Conservation (phyloP, 92 coral and sea anemone species). For the Meandrina meandrites region DNA sequence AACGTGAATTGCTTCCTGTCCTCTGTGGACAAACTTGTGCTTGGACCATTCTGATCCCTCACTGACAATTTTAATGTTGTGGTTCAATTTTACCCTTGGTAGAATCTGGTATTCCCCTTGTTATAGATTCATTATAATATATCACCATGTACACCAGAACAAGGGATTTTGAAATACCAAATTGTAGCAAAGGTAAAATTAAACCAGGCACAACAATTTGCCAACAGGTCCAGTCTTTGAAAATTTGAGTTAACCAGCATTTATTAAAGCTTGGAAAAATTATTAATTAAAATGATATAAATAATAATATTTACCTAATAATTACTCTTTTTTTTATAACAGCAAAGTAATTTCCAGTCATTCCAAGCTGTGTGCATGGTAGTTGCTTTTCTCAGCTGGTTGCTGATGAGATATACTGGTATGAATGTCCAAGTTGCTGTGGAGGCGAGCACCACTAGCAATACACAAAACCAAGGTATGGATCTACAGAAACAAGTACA, state of each 20-base stretch:
- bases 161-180: too few relatives aligned
- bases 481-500: neutral
- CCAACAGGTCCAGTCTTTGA: too few relatives aligned
- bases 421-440: conserved; percentile 69
- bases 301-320: neutral
- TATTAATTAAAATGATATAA: neutral
- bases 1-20: too few relatives aligned
- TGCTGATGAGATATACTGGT: conserved; percentile 82
- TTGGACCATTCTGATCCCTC: too few relatives aligned
- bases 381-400: conserved; percentile 81
- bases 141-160: too few relatives aligned
- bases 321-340: neutral
- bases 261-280: neutral
- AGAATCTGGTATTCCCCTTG: too few relatives aligned
- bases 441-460: conserved; percentile 30
- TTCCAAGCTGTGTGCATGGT: conserved; percentile 87
- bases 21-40: too few relatives aligned
- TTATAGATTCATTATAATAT: too few relatives aligned
- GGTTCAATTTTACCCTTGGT: too few relatives aligned
- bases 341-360: conserved; percentile 73
- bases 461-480: conserved; percentile 38
- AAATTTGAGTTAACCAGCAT: neutral
- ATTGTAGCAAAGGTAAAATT: too few relatives aligned
- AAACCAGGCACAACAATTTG: too few relatives aligned
- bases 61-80: too few relatives aligned